Conservation (phyloP, 2,797 vertebrate genomes). For the Helarctos malayanus region DNA sequence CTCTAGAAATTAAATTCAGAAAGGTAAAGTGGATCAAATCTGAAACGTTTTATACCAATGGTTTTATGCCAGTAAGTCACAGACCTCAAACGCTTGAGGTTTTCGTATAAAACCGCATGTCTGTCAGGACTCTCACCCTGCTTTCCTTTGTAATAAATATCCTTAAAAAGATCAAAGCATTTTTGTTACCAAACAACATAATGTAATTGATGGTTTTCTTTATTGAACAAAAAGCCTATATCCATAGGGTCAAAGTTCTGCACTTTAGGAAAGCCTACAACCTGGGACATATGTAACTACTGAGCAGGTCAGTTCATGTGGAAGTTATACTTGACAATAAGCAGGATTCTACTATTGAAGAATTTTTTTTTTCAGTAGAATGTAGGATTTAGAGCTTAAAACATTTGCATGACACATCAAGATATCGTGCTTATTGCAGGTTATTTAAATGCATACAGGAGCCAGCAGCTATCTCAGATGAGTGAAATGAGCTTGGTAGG, state of each 20-base stretch:
- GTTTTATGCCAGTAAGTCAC: neutral
- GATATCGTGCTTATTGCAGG: neutral
- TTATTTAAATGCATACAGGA: neutral
- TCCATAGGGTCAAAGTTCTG: neutral
- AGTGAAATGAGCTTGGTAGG: neutral
- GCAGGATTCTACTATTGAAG: neutral
- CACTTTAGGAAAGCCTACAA: conserved; percentile 16
- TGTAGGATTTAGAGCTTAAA: neutral
- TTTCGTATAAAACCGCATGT: conserved; percentile 23
- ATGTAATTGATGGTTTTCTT: conserved; percentile 48
- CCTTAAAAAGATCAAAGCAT: conserved; percentile 62
- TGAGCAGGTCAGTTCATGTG: neutral
- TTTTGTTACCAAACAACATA: conserved; percentile 49
- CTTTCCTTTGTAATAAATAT: conserved; percentile 66
- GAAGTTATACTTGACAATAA: neutral
- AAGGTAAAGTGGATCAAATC: neutral
- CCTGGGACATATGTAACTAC: neutral
- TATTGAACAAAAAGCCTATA: conserved; percentile 28
- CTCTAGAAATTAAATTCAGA: neutral
- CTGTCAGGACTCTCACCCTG: neutral
- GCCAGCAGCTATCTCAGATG: neutral
- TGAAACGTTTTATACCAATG: neutral
- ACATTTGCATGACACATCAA: neutral
- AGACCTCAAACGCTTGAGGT: neutral
- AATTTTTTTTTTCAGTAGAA: neutral